A percentile compares a stretch with the other conserved stretches of the same genome.
These are phyloP conservation scores for Pterostichus madidus DNA, from an alignment of 2,888 invertebrate species.

Conservation along the genomic window DNA sequence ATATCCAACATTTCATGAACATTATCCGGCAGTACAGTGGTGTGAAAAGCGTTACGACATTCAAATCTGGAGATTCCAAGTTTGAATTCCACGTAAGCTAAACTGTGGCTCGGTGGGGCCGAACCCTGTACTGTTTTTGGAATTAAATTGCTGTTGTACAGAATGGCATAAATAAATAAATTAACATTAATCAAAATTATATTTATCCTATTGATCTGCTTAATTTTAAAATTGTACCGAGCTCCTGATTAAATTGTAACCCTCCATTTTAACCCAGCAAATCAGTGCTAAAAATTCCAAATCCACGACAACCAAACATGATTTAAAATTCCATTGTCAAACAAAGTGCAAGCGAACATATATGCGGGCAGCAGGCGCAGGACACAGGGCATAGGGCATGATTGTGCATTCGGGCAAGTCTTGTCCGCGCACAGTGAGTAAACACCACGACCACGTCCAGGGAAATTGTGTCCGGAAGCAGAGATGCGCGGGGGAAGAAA, in stretches of 20 bases:
- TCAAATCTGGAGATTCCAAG: too few relatives aligned
- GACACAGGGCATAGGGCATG: too few relatives aligned
- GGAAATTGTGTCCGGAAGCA: slow-evolving; percentile 39
- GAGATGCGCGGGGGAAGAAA: not conserved
- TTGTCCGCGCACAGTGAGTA: slow-evolving; percentile 57
- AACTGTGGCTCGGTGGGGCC: too few relatives aligned
- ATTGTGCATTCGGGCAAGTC: slow-evolving; percentile 63
- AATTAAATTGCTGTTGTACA: too few relatives aligned
- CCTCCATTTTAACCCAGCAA: slow-evolving; percentile 3
- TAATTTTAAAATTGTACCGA: not conserved
- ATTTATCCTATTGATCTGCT: not conserved
- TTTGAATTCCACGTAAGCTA: too few relatives aligned
- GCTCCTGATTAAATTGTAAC: not conserved
- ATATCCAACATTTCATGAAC: too few relatives aligned
- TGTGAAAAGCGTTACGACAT: too few relatives aligned
- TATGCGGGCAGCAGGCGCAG: slow-evolving; percentile 30
- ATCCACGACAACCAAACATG: slow-evolving; percentile 23
- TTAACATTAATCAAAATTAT: too few relatives aligned
- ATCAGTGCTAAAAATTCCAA: slow-evolving; percentile 30
- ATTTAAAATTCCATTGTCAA: slow-evolving; percentile 54
- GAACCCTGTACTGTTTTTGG: too few relatives aligned
- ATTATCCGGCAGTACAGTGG: too few relatives aligned
- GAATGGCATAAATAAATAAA: too few relatives aligned
- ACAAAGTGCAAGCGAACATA: slow-evolving; percentile 5
- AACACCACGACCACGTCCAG: slow-evolving; percentile 48